Percentiles rank a stretch among this genome's conserved stretches.
These are phyloP conservation scores for Gnatocerus cornutus DNA, from an alignment of 2,888 invertebrate genomes.

Conservation along the genomic window DNA sequence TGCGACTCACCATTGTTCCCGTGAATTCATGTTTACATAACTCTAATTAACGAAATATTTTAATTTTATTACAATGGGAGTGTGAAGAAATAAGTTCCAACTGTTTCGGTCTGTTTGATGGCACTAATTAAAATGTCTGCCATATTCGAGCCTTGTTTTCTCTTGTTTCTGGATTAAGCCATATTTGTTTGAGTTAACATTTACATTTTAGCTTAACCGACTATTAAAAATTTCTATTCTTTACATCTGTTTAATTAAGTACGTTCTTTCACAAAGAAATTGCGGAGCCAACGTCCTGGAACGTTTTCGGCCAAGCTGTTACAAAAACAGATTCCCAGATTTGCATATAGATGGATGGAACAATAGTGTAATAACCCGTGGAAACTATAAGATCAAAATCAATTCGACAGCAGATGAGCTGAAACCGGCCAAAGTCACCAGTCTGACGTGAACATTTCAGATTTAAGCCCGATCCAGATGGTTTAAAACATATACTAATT, in stretches of 20 bases:
- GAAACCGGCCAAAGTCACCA: conserved; percentile 48
- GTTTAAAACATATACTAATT: conserved; percentile 70
- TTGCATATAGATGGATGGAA: conserved; percentile 67
- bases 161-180: conserved; percentile 53
- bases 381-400: conserved; percentile 67
- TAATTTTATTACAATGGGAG: conserved; percentile 59
- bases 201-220: conserved; percentile 31
- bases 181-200: conserved; percentile 52
- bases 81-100: conserved; percentile 56
- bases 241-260: conserved; percentile 36
- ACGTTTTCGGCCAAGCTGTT: conserved; percentile 49
- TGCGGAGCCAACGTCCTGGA: conserved; percentile 32
- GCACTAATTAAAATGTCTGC: conserved; percentile 60
- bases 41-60: conserved; percentile 60
- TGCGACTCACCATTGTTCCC: conserved; percentile 34
- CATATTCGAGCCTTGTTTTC: conserved; percentile 57
- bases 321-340: conserved; percentile 55
- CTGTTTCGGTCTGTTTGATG: conserved; percentile 58
- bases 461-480: conserved; percentile 67
- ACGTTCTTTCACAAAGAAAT: conserved; percentile 24
- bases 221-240: conserved; percentile 41
- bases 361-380: conserved; percentile 65
- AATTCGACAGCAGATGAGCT: conserved; percentile 62
- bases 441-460: conserved; percentile 59
- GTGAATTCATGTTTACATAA: conserved; percentile 54